phyloP scores from a whole-genome alignment of 1,140 invertebrate species.

The Scaptomyza graminum region DNA sequence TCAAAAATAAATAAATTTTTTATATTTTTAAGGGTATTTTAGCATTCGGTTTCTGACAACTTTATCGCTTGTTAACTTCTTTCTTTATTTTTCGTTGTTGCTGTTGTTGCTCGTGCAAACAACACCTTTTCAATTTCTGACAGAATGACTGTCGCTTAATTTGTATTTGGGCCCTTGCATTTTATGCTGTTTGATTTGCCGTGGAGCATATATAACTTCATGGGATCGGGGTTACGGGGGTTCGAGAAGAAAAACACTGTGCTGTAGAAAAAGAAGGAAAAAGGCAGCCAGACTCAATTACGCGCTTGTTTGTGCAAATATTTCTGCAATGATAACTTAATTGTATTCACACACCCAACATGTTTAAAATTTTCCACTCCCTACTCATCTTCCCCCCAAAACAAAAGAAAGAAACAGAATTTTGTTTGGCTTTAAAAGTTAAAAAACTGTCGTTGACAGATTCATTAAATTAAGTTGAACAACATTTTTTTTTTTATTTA shows the following conservation, averaged over 20 bases:
- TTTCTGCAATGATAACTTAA: conserved; percentile 69
- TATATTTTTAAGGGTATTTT: conserved; percentile 2
- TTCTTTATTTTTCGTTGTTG: background rate
- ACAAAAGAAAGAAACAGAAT: background rate
- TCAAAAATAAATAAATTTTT: background rate
- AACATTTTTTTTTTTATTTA: background rate
- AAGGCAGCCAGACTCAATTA: conserved; percentile 63
- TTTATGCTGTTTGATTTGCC: conserved; percentile 57
- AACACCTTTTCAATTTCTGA: conserved; percentile 61
- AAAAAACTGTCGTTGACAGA: conserved; percentile 37
- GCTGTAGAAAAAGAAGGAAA: background rate
- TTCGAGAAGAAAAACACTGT: background rate
- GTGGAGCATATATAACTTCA: conserved; percentile 15
- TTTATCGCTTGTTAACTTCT: background rate
- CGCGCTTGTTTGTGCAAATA: conserved; percentile 63
- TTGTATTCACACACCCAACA: conserved; percentile 40
- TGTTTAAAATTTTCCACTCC: conserved; percentile 1
- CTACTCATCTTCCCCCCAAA: too few species aligned
- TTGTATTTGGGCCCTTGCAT: conserved; percentile 63
- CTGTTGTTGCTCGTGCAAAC: conserved; percentile 39
- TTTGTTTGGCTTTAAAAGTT: conserved; percentile 28
- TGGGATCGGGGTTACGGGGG: background rate
- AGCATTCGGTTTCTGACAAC: background rate
- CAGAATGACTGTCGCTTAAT: conserved; percentile 49
- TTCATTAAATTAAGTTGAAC: conserved; percentile 25